Evolutionary conservation across 2,797 vertebrate species (phyloP).

Genomic region (Ctenopoma kingsleyae): DNA sequence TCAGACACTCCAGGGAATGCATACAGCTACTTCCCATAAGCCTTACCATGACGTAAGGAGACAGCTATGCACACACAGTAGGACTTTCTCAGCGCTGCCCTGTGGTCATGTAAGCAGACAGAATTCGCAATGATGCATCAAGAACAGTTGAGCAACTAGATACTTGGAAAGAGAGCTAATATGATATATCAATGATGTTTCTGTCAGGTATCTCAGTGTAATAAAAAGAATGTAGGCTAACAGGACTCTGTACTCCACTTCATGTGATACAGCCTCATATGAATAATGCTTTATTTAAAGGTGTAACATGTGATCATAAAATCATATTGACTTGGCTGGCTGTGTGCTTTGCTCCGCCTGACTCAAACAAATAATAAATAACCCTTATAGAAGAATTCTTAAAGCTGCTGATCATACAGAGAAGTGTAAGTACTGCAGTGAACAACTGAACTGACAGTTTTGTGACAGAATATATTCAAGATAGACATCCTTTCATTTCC

Average conservation of each 20-base stretch:
- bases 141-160: constrained; percentile 46
- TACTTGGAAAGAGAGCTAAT: constrained; percentile 21
- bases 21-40: constrained; percentile 72
- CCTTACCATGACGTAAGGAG: constrained; percentile 72
- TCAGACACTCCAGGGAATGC: constrained; percentile 65
- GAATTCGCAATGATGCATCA: constrained; percentile 57
- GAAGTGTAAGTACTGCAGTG: background rate
- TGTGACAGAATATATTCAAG: background rate
- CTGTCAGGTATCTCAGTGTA: constrained; percentile 20
- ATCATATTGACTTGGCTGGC: constrained; percentile 20
- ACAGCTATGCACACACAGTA: constrained; percentile 76
- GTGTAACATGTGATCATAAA: constrained; percentile 46
- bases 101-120: constrained; percentile 59
- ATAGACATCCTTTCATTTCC: background rate
- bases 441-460: background rate
- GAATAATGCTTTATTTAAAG: constrained; percentile 45
- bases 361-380: background rate
- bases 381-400: background rate
- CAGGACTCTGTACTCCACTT: constrained; percentile 4
- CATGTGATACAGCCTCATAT: constrained; percentile 45
- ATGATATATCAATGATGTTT: constrained; percentile 31
- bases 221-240: constrained; percentile 39
- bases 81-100: constrained; percentile 68
- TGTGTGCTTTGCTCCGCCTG: constrained; percentile 18
- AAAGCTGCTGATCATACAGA: background rate